Percentiles rank a stretch among this genome's conserved stretches.
Evolutionary conservation across 2,888 invertebrate genomes (phyloP).

Genomic region (Ichneumoninae sp.): DNA sequence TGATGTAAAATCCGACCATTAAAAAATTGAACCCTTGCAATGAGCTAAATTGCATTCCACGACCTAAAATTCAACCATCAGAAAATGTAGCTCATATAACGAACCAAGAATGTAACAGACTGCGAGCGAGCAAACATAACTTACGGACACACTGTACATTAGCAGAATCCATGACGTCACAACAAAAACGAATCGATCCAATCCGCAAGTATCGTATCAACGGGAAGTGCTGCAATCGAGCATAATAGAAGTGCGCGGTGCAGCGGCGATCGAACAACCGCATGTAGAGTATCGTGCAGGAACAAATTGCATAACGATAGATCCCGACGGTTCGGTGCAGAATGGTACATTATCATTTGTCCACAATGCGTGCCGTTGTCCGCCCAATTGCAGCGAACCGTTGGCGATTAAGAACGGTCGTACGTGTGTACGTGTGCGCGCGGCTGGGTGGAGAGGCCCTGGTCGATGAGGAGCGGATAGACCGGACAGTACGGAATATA

Average conservation of each 20-base stretch:
- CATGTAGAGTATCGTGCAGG: neutral
- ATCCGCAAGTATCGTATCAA: neutral
- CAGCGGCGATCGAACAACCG: neutral
- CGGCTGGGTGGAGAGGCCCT: neutral
- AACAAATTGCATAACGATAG: slow-evolving; percentile 31
- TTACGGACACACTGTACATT: neutral
- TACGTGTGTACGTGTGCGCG: neutral
- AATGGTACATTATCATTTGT: slow-evolving; percentile 33
- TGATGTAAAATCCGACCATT: too few relatives aligned
- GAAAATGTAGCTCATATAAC: neutral
- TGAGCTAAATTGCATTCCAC: neutral
- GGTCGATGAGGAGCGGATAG: neutral
- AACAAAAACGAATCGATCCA: neutral
- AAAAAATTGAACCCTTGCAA: too few relatives aligned
- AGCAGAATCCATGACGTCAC: neutral
- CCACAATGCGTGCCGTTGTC: slow-evolving; percentile 23
- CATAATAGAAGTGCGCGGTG: neutral
- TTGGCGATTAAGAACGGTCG: slow-evolving; percentile 6
- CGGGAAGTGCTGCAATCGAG: neutral
- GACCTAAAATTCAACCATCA: neutral
- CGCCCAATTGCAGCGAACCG: slow-evolving; percentile 10
- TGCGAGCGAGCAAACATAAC: neutral
- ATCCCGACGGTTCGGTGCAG: neutral
- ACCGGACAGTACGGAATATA: slow-evolving; percentile 1
- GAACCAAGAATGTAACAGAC: neutral